Evolutionary conservation across 2,888 invertebrate species (phyloP), one percentile per base, ranked within the genome.

Genomic region (Dione juno): DNA sequence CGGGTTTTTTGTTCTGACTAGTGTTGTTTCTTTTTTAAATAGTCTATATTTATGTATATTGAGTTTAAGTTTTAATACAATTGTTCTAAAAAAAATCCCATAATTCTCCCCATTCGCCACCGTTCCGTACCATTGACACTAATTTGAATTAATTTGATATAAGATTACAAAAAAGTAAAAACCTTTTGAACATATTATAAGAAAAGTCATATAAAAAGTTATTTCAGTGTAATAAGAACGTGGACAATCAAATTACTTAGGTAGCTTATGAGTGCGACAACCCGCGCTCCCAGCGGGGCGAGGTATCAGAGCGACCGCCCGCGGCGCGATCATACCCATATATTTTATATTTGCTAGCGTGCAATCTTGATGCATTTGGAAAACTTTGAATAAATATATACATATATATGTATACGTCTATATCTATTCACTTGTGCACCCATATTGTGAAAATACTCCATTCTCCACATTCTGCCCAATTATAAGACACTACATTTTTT

Each of bases 201-300:
- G 37, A 57, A 57, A 57, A 57, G 37, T 40, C 16, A 57, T 57
- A 54, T 54, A 54, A 37, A 54, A 57, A 16, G 57, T 57, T 40
- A 57, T 37, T 37, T 40, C 16, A 16, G 37, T 40, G 37, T 57
- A 37, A 59, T 59, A 43, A 43, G 43, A 45, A 21, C 28, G 45
- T 61, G 61, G 61, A 61, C 61, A 61, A 61, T 61, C 61, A 61
- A 61, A 61, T 61, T 61, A 61, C 13, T 28, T 45, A 45, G 61
- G 45, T 61, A 5, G 28, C 28, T 28, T 28, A 61, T 35, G 45
- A 16, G 61, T 61, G 45, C 61, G 61, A 28, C 45, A 61, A 45
- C 61, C 57, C 61, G 45, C 61, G 16, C 43, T 45, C 57, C 61
- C 61, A 45, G 59, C 59, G 61, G 61, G 61, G 11, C 45, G 43